phyloP scores from a whole-genome alignment of 1,140 invertebrate species.

The Venturia canescens region DNA sequence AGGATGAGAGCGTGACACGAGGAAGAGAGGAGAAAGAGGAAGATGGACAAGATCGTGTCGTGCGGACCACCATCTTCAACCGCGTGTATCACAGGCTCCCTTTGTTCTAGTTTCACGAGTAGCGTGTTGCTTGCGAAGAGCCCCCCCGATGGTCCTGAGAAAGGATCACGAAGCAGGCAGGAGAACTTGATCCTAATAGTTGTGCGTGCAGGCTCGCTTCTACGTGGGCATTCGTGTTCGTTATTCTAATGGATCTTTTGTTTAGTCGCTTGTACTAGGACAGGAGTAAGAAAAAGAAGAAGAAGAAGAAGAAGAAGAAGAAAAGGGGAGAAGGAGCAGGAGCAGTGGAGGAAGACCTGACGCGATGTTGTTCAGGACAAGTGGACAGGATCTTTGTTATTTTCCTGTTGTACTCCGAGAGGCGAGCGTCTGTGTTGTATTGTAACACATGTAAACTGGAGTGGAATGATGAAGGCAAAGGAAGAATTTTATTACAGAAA shows the following conservation, averaged over 20 bases:
- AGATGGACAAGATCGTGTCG: too few relatives aligned
- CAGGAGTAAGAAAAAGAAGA: not conserved
- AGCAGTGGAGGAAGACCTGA: not conserved
- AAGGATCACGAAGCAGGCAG: conserved; percentile 16
- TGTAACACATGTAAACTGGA: too few relatives aligned
- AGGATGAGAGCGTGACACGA: conserved; percentile 3
- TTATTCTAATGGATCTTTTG: conserved; percentile 45
- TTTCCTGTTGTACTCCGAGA: not conserved
- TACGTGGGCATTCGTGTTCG: conserved; percentile 14
- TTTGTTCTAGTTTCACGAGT: conserved; percentile 43
- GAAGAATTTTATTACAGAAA: too few relatives aligned
- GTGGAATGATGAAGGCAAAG: too few relatives aligned
- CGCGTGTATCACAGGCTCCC: conserved; percentile 14
- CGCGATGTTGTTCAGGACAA: conserved; percentile 7
- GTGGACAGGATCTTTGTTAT: conserved; percentile 5
- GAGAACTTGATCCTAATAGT: conserved; percentile 19
- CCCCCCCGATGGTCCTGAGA: not conserved
- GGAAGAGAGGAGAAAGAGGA: not conserved
- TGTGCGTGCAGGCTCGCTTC: not conserved
- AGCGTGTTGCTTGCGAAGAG: not conserved
- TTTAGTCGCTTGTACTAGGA: conserved; percentile 3
- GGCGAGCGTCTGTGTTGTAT: not conserved
- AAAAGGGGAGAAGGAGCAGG: not conserved
- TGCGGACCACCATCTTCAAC: too few relatives aligned
- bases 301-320: conserved; percentile 12